These are phyloP conservation scores for Ophion slaviceki DNA, from an alignment of 2,888 invertebrate species.

Conservation along the genomic window DNA sequence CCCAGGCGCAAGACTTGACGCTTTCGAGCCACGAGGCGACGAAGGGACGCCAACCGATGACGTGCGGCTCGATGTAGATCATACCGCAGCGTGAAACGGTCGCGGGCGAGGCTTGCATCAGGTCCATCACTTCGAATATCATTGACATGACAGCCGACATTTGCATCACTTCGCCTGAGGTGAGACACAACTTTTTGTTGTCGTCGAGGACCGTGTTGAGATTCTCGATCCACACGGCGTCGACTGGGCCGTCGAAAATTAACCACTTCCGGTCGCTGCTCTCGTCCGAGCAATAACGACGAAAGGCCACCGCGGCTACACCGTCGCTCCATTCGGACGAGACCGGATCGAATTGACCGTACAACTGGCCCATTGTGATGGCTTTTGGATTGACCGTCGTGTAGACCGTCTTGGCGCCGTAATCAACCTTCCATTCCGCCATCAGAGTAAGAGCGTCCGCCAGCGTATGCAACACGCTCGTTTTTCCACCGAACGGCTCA, in stretches of 20 bases:
- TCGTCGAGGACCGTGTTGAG: constrained; percentile 95
- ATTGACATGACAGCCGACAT: constrained; percentile 93
- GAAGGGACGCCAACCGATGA: constrained; percentile 93
- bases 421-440: constrained; percentile 86
- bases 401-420: constrained; percentile 87
- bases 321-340: constrained; percentile 97
- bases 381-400: constrained; percentile 96
- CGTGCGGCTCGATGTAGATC: constrained; percentile 94
- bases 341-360: constrained; percentile 95
- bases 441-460: constrained; percentile 90
- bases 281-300: constrained; percentile 90
- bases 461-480: constrained; percentile 90
- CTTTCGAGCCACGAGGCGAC: constrained; percentile 89
- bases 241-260: constrained; percentile 96
- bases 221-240: constrained; percentile 96
- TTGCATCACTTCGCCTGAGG: constrained; percentile 94
- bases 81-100: constrained; percentile 95
- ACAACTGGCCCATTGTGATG: constrained; percentile 95
- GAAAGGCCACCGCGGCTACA: constrained; percentile 91
- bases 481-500: constrained; percentile 89
- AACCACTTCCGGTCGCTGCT: constrained; percentile 94
- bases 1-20: constrained; percentile 84
- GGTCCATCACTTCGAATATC: constrained; percentile 95
- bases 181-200: constrained; percentile 93
- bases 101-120: constrained; percentile 93